phyloP scores from a whole-genome alignment of 2,888 invertebrate species.

The Drosophila quinaria region DNA sequence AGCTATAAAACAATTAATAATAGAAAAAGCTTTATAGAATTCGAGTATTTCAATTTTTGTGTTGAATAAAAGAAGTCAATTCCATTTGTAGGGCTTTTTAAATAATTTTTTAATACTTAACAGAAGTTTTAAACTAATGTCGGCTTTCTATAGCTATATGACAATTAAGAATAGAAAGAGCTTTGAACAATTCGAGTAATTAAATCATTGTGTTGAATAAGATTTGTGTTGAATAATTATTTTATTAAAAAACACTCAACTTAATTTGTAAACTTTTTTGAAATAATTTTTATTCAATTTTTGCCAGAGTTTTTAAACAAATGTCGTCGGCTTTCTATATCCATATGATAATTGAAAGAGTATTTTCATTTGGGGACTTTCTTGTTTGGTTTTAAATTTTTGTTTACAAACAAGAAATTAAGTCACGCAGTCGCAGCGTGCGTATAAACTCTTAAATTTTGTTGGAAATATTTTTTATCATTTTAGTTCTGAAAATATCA shows the following conservation, averaged over 20 bases:
- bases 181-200: background rate
- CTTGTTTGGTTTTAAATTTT: slow-evolving; percentile 7
- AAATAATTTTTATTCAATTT: background rate
- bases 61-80: background rate
- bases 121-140: too few relatives aligned
- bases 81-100: background rate
- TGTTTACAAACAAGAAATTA: slow-evolving; percentile 39
- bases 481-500: too few relatives aligned
- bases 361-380: background rate
- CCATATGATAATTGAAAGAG: background rate
- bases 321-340: background rate
- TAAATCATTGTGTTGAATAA: background rate
- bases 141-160: too few relatives aligned
- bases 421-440: slow-evolving; percentile 61
- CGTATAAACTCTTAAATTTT: slow-evolving; percentile 1
- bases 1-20: too few relatives aligned
- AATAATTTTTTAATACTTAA: too few relatives aligned
- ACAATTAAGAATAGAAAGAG: background rate
- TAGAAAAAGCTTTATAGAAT: background rate
- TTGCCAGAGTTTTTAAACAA: background rate
- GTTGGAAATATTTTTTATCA: slow-evolving; percentile 49
- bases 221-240: too few relatives aligned
- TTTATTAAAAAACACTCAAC: background rate
- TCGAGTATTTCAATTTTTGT: background rate
- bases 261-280: background rate